Percentiles rank a stretch among this genome's conserved stretches.
Evolutionary conservation across 2,113 vertebrate genomes (phyloP).

Genomic region (Danionella cerebrum): DNA sequence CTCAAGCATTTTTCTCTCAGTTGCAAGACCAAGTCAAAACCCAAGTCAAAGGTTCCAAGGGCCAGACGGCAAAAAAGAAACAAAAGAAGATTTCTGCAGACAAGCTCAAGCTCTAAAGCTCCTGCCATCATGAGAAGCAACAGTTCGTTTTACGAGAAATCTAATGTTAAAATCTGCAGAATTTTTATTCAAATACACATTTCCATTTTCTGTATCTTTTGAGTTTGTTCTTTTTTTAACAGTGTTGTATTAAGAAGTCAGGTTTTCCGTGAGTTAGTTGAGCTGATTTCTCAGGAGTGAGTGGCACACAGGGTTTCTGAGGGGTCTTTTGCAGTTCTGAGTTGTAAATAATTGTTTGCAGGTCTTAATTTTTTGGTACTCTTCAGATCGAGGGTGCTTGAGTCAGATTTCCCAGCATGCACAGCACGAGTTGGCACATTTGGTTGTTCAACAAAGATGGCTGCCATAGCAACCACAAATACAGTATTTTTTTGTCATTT

Average conservation of each 20-base stretch:
- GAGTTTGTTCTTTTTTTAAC: not conserved
- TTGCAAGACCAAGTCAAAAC: slow-evolving; percentile 93
- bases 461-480: too few species aligned
- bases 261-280: too few species aligned
- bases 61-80: slow-evolving; percentile 67
- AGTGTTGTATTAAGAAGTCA: not conserved
- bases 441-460: too few species aligned
- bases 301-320: too few species aligned
- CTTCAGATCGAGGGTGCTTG: too few species aligned
- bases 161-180: not conserved
- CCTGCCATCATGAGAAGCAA: not conserved
- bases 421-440: too few species aligned
- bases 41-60: slow-evolving; percentile 77
- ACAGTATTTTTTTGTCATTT: too few species aligned
- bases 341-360: too few species aligned
- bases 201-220: not conserved
- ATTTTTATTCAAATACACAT: slow-evolving; percentile 28
- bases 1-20: slow-evolving; percentile 90
- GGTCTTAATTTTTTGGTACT: too few species aligned
- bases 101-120: slow-evolving; percentile 81
- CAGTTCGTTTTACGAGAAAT: slow-evolving; percentile 13
- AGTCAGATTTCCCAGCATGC: too few species aligned
- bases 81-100: slow-evolving; percentile 71
- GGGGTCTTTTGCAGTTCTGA: too few species aligned
- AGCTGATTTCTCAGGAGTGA: too few species aligned